Conservation (phyloP, 2,113 vertebrate genomes). For the Scolopax mira region DNA sequence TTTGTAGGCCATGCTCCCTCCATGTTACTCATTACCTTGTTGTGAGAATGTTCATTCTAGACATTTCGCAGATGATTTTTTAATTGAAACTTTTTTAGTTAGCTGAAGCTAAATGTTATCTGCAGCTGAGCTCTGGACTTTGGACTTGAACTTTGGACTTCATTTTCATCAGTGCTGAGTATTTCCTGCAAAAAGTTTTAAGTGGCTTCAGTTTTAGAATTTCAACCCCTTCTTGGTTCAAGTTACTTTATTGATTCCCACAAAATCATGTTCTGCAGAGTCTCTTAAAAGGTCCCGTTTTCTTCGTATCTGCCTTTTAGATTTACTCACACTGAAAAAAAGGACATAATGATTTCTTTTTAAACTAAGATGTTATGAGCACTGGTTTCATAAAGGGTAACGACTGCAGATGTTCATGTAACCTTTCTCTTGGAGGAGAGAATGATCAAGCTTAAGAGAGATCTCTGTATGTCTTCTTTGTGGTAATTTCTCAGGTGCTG, state of each 20-base stretch:
- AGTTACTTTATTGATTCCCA: background rate
- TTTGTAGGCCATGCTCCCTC: background rate
- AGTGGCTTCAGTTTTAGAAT: background rate
- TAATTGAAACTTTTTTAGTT: background rate
- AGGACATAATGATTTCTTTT: background rate
- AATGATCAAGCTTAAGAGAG: background rate
- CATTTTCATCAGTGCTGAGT: background rate
- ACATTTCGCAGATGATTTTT: background rate
- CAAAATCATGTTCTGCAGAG: background rate
- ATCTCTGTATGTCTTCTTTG: background rate
- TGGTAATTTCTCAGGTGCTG: slow-evolving; percentile 81
- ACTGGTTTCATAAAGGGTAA: background rate
- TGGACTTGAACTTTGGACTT: background rate
- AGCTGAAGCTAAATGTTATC: background rate
- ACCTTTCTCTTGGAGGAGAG: background rate
- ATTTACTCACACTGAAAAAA: background rate
- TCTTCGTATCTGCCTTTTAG: background rate
- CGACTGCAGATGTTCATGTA: background rate
- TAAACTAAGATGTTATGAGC: background rate
- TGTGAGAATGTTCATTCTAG: background rate
- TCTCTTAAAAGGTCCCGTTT: background rate
- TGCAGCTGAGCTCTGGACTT: background rate
- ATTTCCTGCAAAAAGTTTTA: background rate
- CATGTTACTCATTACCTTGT: background rate
- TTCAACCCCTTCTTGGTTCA: background rate